Evolutionary conservation across 2,113 vertebrate species (phyloP), one percentile per base, ranked within the genome.

Genomic region (Tinamus guttatus): DNA sequence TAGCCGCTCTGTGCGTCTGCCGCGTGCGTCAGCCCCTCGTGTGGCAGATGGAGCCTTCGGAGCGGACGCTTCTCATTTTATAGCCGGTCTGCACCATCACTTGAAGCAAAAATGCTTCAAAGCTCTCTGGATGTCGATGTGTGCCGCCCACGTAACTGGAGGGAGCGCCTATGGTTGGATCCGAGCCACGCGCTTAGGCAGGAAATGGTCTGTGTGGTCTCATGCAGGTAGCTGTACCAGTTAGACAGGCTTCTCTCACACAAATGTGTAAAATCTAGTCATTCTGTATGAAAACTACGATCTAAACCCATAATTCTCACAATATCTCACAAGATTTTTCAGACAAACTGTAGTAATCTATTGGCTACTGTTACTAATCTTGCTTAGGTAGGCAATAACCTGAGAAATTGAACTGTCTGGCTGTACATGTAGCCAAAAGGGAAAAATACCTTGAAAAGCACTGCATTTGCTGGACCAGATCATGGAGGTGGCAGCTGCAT

Each of bases 1-100:
- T 2, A 28, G 2, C 43, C 20, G 19, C 11, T 3, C 5, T 1
- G 0, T 5, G 1, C 5, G 11, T 7, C 36, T 13, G 38, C 3
- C 24, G 0, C 1, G 8, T 1, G 58, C 45, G 3, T 27, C 59
- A 30, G 3, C 38, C 14, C 41, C 17, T 20, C 40, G 0, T 7
- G 2, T 24, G 5, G 38, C 9, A 0, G 4, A 1, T 16, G 0
- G 4, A 9, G 21, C 13, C 38, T 24, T 7, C 5, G 28, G 27
- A 30, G 30, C 13, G 11, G 68, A 14, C 86, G 30, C 38, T 38
- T 36, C 12, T 51, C 28, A 0, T 19, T 84, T 14, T 25, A 13
- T 56, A 40, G 27, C 1, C 5, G 41, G 54, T 67, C 41, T 3
- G 6, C 3, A 6, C 20, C 40, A 51, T 2, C 27, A 7, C n/a